Conservation (phyloP, 1,140 invertebrate genomes). For the Diachasmimorpha longicaudata region DNA sequence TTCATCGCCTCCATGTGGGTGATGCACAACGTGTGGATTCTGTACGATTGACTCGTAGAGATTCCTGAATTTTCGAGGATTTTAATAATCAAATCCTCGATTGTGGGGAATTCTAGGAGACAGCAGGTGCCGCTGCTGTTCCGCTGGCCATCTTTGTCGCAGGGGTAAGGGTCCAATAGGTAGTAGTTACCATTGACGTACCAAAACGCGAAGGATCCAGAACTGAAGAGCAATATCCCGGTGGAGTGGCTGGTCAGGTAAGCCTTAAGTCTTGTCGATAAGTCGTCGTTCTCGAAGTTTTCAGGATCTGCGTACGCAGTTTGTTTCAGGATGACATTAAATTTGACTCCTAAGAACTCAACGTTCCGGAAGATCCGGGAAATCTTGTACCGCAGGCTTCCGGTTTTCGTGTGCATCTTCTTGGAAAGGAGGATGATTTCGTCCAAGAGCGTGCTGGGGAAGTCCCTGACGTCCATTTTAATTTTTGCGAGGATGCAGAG, state of each 20-base stretch:
- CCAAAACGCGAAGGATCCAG: conserved; percentile 53
- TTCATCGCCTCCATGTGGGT: conserved; percentile 41
- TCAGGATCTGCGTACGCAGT: conserved; percentile 41
- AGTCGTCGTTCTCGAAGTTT: conserved; percentile 31
- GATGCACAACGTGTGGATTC: conserved; percentile 46
- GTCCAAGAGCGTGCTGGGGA: conserved; percentile 41
- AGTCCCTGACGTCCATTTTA: conserved; percentile 33
- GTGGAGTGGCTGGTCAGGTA: conserved; percentile 44
- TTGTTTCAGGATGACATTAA: conserved; percentile 49
- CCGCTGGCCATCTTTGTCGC: conserved; percentile 43
- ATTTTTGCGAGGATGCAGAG: conserved; percentile 51
- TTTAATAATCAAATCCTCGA: conserved; percentile 36
- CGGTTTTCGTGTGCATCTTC: conserved; percentile 41
- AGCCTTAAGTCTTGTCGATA: conserved; percentile 28
- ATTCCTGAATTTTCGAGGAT: conserved; percentile 42
- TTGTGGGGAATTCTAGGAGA: conserved; percentile 41
- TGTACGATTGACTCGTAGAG: conserved; percentile 34
- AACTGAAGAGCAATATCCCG: conserved; percentile 50
- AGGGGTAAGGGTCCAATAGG: conserved; percentile 55
- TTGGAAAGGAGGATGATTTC: conserved; percentile 39
- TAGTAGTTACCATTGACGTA: conserved; percentile 37
- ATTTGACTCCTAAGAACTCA: conserved; percentile 38
- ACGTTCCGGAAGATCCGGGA: conserved; percentile 46
- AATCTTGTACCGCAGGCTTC: conserved; percentile 43
- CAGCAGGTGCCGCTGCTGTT: conserved; percentile 38